Evolutionary conservation across 2,113 vertebrate genomes (phyloP).

Genomic region (Nestor notabilis): DNA sequence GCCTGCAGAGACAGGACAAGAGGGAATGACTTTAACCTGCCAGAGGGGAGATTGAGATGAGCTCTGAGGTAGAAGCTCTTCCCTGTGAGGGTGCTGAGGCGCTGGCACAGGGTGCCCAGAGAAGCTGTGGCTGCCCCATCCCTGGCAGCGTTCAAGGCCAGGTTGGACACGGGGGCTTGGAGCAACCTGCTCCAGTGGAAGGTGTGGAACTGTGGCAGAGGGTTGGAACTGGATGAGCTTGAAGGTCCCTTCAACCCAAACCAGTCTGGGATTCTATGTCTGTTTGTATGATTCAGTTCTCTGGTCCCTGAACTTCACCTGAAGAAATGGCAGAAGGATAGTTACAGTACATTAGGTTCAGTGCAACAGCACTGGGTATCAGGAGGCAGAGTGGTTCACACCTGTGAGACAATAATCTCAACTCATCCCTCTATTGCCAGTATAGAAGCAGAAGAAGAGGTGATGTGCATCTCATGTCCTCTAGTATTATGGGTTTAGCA

Average conservation of each 20-base stretch:
- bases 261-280: not conserved
- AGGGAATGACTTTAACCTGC: not conserved
- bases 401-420: not conserved
- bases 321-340: not conserved
- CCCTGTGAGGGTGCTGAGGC: too few relatives aligned
- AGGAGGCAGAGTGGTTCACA: not conserved
- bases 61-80: too few relatives aligned
- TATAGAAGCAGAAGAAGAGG: not conserved
- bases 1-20: not conserved
- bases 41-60: not conserved
- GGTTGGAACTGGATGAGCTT: not conserved
- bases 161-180: not conserved
- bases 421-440: not conserved
- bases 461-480: not conserved
- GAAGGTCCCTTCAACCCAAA: not conserved
- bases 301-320: not conserved
- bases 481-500: too few relatives aligned
- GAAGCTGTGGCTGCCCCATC: too few relatives aligned
- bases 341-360: not conserved
- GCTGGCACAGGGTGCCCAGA: too few relatives aligned
- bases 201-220: not conserved
- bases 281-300: not conserved
- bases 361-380: not conserved
- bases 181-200: fast-evolving
- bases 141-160: too few relatives aligned